Percentiles rank a stretch among this genome's conserved stretches.
These are phyloP conservation scores for Percopsis omiscomaycus DNA, from an alignment of 2,797 vertebrate species.

Conservation along the genomic window DNA sequence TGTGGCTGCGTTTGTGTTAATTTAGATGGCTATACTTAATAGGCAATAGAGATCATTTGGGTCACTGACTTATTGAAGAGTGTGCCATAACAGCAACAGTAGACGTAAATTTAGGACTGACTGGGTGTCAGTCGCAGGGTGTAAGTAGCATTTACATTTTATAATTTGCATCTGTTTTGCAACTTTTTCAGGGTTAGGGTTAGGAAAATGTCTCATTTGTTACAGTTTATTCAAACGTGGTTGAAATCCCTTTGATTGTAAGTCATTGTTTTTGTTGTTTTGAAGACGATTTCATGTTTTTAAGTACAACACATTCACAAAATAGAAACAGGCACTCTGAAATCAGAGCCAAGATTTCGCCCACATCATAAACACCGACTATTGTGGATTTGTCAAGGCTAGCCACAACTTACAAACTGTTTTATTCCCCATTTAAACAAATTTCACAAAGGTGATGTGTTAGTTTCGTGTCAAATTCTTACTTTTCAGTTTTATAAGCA, in stretches of 20 bases:
- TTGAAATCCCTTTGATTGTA: background rate
- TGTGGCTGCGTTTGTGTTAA: constrained; percentile 71
- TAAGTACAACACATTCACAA: background rate
- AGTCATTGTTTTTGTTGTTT: constrained; percentile 10
- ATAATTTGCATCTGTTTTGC: constrained; percentile 47
- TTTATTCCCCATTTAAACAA: too few species aligned
- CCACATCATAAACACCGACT: background rate
- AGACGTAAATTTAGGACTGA: too few species aligned
- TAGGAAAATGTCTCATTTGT: constrained; percentile 39
- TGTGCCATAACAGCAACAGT: background rate
- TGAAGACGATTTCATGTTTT: background rate
- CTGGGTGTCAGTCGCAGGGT: too few species aligned
- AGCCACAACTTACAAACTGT: too few species aligned
- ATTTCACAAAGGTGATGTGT: too few species aligned
- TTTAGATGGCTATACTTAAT: constrained; percentile 71
- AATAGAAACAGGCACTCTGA: too few species aligned
- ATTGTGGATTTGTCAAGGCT: too few species aligned
- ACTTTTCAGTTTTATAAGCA: too few species aligned
- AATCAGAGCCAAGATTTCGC: background rate
- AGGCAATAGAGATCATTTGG: constrained; percentile 63
- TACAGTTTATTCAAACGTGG: constrained; percentile 24
- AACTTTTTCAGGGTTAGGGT: constrained; percentile 21
- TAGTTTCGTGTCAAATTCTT: too few species aligned
- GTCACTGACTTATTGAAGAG: constrained; percentile 40
- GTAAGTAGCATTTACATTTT: constrained; percentile 44